Base-by-base conservation (phyloP, 2,888 invertebrate genomes). In the Chymomyza amoena region DNA sequence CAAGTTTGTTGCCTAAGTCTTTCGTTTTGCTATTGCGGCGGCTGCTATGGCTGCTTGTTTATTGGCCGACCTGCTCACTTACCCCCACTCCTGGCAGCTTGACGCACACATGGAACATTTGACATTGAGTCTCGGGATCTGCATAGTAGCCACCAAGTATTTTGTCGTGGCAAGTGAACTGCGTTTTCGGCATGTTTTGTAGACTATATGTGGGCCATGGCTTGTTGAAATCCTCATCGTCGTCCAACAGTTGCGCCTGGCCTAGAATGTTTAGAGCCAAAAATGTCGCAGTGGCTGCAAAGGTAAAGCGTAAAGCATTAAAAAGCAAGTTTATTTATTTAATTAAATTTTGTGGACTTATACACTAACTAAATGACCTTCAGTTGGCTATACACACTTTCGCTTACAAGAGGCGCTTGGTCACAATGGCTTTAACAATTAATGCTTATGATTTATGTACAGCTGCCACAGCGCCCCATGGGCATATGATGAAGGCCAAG, bases 81-180 rank as follows among this genome's bases (percentile, higher is more conserved):
- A 94, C 93, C 86, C 95, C 95, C 61, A 95, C 94, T 79, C 96
- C 97, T 51, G 96, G 95, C 54, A 96, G 95, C 89, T 96, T 95
- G 76, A 97, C 96, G 91, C 97, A 97, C 72, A 97, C 96, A 90
- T 97, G 97, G 92, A 97, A 97, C 92, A 97, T 96, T 90, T 97
- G 97, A 92, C 97, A 97, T 90, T 96, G 95, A 39, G 96, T 95
- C 90, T 97, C 96, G 4, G 95, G 94, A 92, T 97, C 97, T 51
- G 97, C 97, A 91, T 97, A 97, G 92, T 97, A 97, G 56, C 96
- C 97, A 75, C 97, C 97, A 66, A 97, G 94, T 89, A 97, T 96
- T 91, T 97, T 96, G 80, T 95, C 95, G 88, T 95, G 94, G 91
- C 97, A 97, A 87, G 95, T 94, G 92, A 97, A 97, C 82, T 94